phyloP scores from a whole-genome alignment of 2,113 vertebrate genomes.

The Mobula birostris region DNA sequence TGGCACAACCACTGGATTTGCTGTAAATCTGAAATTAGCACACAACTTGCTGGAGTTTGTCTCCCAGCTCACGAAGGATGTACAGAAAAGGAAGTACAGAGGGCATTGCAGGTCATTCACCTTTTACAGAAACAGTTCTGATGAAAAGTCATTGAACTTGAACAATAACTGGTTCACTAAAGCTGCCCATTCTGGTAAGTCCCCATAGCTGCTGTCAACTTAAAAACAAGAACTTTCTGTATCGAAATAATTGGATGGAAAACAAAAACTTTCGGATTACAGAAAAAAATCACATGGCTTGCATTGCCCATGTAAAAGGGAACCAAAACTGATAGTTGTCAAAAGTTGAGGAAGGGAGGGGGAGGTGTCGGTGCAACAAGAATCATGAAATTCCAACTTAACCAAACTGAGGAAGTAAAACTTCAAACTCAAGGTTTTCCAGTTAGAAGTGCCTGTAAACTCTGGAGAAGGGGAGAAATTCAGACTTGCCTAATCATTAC shows the following conservation, averaged over 20 bases:
- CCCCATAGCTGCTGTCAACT: background rate
- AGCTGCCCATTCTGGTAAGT: background rate
- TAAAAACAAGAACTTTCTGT: background rate
- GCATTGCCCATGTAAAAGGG: background rate
- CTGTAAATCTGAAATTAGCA: too few species aligned
- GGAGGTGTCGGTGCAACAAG: background rate
- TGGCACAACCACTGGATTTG: too few species aligned
- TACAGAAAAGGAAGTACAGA: too few species aligned
- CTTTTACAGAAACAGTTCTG: too few species aligned
- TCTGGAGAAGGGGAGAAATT: background rate
- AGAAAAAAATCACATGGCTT: background rate
- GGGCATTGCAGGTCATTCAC: too few species aligned
- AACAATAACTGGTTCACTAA: too few species aligned
- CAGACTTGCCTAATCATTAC: background rate
- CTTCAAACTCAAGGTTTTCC: background rate
- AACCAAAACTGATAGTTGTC: background rate
- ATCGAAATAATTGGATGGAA: background rate
- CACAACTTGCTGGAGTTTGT: too few species aligned
- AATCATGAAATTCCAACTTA: background rate
- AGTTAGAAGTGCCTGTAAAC: background rate
- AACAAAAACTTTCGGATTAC: background rate
- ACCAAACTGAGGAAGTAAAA: background rate
- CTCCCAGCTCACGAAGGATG: too few species aligned
- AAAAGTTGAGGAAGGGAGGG: background rate
- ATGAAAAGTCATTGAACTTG: too few species aligned